These are phyloP conservation scores for Pteruthius melanotis DNA, from an alignment of 2,113 vertebrate genomes.

Conservation along the genomic window DNA sequence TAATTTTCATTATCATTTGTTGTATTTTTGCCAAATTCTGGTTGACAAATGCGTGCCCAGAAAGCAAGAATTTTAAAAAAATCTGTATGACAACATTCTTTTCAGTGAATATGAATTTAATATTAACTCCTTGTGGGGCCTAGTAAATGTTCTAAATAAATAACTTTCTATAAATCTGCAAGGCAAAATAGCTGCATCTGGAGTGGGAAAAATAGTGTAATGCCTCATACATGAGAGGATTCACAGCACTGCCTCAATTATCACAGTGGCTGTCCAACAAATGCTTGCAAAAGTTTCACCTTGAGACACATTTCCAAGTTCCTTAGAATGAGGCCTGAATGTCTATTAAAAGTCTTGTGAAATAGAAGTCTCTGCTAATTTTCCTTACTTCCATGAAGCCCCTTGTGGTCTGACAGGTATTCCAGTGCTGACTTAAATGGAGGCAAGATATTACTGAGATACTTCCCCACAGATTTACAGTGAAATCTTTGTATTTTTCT, in stretches of 20 bases:
- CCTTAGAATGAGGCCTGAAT: neutral
- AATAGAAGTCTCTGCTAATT: neutral
- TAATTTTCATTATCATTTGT: neutral
- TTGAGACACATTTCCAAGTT: neutral
- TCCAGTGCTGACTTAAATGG: neutral
- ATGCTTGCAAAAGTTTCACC: neutral
- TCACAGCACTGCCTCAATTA: neutral
- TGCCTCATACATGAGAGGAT: neutral
- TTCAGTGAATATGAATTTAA: neutral
- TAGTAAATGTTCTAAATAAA: neutral
- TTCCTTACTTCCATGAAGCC: neutral
- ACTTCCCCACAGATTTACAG: neutral
- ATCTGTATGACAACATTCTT: neutral
- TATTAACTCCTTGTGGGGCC: neutral
- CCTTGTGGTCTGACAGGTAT: neutral
- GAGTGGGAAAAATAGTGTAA: neutral
- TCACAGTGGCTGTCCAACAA: neutral
- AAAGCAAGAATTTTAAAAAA: neutral
- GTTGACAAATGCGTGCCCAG: neutral
- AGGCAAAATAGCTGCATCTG: neutral
- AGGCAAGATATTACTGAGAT: neutral
- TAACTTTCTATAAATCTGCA: neutral
- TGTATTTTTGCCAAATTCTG: neutral
- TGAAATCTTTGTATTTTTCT: neutral
- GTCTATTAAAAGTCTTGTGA: neutral